Base-by-base conservation (phyloP, 2,888 invertebrate species). In the Tachina grossa region DNA sequence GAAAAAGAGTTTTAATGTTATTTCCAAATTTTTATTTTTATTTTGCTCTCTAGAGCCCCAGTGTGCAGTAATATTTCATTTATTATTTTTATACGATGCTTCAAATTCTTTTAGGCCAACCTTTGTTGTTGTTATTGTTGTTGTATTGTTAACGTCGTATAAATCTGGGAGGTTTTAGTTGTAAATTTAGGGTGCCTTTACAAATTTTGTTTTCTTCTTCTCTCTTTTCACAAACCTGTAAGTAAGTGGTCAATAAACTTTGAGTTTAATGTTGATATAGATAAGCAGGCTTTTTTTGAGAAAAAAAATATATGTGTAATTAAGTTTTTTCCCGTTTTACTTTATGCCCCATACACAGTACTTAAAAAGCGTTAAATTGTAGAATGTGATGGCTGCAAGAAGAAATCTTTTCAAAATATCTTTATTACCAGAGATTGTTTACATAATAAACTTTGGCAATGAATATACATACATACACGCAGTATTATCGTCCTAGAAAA, bases 201-300 rank as follows among this genome's bases (percentile, higher is more conserved):
- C 8, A 41, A 4, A 43, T 51, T 13, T 51, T 16, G 16, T 47
- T 39, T 31, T 6, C 13, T 65, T 66, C n/a, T n/a, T 66, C 16
- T n/a, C 3, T 10, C 2, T 31, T 31, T 2, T 31, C 22, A 19
- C 14, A 47, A 47, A 65, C 19, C 19, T 45, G 66, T 39, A 47
- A n/a, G 9, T n/a, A 47, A 16, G 66, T 69, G 68, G 68, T 53
- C 68, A 69, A 69, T 69, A 69, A 69, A 69, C 41, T 53, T 19
- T 47, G 4, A 1, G 13, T 53, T 69, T 68, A 51, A 51, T 2
- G 8, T 16, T 69, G 19, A 53, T 53, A 41, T 41, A 41, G 39
- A 69, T 69, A 53, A 41, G 53, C 41, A 4, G 53, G 53, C 16
- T 39, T 69, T 69, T 45, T 19, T 31, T 31, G 5, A 31, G 4